Evolutionary conservation across 2,888 invertebrate species (phyloP), one percentile per base, ranked within the genome.

Genomic region (Acleris emargana): DNA sequence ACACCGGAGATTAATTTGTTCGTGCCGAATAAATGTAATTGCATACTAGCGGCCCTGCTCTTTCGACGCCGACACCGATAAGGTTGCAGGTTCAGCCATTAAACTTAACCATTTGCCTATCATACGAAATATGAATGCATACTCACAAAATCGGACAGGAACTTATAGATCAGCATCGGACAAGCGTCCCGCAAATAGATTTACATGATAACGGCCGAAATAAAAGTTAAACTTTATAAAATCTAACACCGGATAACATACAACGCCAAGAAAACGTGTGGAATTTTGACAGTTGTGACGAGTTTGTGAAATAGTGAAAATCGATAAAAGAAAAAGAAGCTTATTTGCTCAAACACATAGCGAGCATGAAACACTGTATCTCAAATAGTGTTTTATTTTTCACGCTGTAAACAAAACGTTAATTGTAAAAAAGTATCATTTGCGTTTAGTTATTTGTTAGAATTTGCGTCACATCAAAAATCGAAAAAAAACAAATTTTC

Each of bases 221-320:
- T 81, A 82, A 86, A 83, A 76, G 76, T 74, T 82, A 82, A 85
- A 85, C 74, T 84, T 79, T 78, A 78, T 81, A 86, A 86, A 88
- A 88, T 83, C 76, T 79, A 87, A 89, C 81, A 82, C 91, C 90
- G 90, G 88, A 83, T 83, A 84, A 84, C 86, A 89, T 88, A 89
- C 87, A 90, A 90, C 89, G 91, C 90, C 87, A 88, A 88, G 89
- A 89, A 91, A 91, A 91, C 91, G 91, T 90, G 90, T 89, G 86
- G 80, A 78, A 79, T 79, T 85, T 83, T 85, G 80, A 79, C 79
- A 81, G 70, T 71, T 77, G 72, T 68, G 66, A 61, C 57, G 58
- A 45, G 49, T 49, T 47, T 43, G 22, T 32, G 22, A 60, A 64
- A 64, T 47, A 32, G 22, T 32, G 22, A 60, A 64, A 64, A 64